Evolutionary conservation across 2,888 invertebrate genomes (phyloP), one percentile per base, ranked within the genome.

Genomic region (Drosophila atripex): DNA sequence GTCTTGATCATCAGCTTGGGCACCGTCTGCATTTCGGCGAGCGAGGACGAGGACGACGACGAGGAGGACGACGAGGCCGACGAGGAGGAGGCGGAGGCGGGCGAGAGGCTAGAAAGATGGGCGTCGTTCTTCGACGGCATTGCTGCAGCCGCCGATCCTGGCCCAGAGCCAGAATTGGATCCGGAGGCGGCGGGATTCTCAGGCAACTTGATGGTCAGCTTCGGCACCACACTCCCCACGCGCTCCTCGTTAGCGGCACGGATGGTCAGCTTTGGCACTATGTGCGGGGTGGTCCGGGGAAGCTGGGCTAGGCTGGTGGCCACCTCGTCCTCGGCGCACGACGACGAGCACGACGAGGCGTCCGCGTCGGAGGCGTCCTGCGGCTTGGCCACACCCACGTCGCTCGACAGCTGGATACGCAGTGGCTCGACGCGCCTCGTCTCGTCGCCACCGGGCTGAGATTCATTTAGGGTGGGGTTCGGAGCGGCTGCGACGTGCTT

Each of bases 1-100:
- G 93, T 92, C 90, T 94, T 94, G 41, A 93, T 93, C 56, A 93
- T 94, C 61, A 94, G 91, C 91, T 93, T 94, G 80, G 94, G 93
- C 88, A 93, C 91, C 88, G 93, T 92, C 5, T 70, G 84, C 84
- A 89, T 73, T 18, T 65, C 55, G 30, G 75, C 66, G 35, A 71
- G 38, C 18, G 64, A 72, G 54, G 76, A 51, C 21, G 65, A 54
- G 9, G 92, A 84, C 86, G 80, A 47, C 3, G 76, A 73, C 0
- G 78, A 73, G 6, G 80, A 85, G 23, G 87, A 76, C 14, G 76
- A 80, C 32, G 93, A 88, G 92, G 91, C 88, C 92, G 92, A 86
- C 85, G 82, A 54, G 30, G 75, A 66, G 9, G 78, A 75, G 7
- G 80, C 77, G 3, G 86, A 88, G n/a, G 90, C 88, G 1, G 90